These are phyloP conservation scores for Cetonia aurata DNA, from an alignment of 2,888 invertebrate species.

Conservation along the genomic window DNA sequence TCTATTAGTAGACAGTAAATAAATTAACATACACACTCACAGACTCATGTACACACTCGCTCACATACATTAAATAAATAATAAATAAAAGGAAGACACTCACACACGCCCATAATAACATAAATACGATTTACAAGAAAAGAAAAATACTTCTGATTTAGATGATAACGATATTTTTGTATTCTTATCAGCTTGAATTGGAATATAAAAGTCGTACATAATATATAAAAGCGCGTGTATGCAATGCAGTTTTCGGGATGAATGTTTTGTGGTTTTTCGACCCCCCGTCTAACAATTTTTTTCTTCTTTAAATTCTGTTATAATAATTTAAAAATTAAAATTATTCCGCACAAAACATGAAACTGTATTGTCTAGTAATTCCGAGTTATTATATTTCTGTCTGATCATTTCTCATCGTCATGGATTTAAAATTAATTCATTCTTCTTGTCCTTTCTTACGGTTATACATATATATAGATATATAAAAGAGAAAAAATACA, in stretches of 20 bases:
- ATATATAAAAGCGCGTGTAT: conserved; percentile 47
- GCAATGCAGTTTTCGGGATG: conserved; percentile 56
- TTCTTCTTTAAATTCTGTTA: conserved; percentile 30
- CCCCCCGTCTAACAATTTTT: conserved; percentile 8
- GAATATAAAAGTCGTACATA: conserved; percentile 49
- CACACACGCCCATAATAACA: neutral
- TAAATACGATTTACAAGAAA: conserved; percentile 15
- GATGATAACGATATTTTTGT: conserved; percentile 50
- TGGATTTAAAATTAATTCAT: conserved; percentile 4
- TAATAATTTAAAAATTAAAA: conserved; percentile 41
- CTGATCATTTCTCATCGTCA: conserved; percentile 6
- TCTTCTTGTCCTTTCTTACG: conserved; percentile 15
- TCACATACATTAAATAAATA: too few relatives aligned
- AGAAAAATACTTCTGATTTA: conserved; percentile 43
- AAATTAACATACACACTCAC: conserved; percentile 25
- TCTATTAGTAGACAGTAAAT: conserved; percentile 43
- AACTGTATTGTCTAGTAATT: conserved; percentile 41
- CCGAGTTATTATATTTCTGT: conserved; percentile 11
- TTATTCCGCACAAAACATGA: conserved; percentile 40
- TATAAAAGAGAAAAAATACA: neutral
- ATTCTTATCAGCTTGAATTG: conserved; percentile 48
- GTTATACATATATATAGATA: neutral
- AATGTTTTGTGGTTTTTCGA: conserved; percentile 62
- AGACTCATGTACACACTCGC: conserved; percentile 8
- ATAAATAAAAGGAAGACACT: too few relatives aligned